These are phyloP conservation scores for Anguilla japonica DNA, from an alignment of 2,113 vertebrate genomes.

Conservation along the genomic window DNA sequence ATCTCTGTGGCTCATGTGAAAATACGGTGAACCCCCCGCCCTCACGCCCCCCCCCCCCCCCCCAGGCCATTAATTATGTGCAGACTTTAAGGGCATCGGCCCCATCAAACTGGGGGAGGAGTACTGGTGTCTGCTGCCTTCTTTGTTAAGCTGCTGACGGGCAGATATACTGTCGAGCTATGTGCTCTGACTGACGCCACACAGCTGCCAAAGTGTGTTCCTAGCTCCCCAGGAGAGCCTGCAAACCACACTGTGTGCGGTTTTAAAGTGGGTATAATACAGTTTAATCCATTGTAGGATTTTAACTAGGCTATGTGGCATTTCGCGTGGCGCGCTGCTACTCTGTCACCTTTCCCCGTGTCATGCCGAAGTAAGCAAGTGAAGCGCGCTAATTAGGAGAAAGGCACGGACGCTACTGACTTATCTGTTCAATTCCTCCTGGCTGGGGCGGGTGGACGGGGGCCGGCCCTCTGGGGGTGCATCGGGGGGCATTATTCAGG, in stretches of 20 bases:
- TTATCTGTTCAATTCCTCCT: slow-evolving; percentile 22
- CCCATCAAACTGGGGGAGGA: background rate
- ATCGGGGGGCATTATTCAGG: background rate
- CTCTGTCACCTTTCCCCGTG: slow-evolving; percentile 13
- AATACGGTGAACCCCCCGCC: too few species aligned
- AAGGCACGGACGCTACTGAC: background rate
- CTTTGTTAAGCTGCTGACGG: background rate
- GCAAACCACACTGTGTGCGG: too few species aligned
- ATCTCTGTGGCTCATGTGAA: too few species aligned
- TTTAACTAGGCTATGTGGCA: slow-evolving; percentile 13
- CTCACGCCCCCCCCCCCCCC: too few species aligned
- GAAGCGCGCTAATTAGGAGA: slow-evolving; percentile 17
- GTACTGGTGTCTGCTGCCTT: background rate
- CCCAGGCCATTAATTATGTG: background rate
- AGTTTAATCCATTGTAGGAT: background rate
- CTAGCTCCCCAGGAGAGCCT: background rate
- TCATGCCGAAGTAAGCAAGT: slow-evolving; percentile 6
- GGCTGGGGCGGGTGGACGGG: slow-evolving; percentile 16
- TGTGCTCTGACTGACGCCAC: background rate
- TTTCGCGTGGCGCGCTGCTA: background rate
- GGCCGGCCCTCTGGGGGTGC: background rate
- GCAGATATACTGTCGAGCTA: background rate
- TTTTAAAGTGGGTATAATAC: too few species aligned
- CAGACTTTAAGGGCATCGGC: background rate
- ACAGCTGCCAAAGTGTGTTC: background rate